phyloP scores from a whole-genome alignment of 2,797 vertebrate genomes.

The Manis javanica region DNA sequence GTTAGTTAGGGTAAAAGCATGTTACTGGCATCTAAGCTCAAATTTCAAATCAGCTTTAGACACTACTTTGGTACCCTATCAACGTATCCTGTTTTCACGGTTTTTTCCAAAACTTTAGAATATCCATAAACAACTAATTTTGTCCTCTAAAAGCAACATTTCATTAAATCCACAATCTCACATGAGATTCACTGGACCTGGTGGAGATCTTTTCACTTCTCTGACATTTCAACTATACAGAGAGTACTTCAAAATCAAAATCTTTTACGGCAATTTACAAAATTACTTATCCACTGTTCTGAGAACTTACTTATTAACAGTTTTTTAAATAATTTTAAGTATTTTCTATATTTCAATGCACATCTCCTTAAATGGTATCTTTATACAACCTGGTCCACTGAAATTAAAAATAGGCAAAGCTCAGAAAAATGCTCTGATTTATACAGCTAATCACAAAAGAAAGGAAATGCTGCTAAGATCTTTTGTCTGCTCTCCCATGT shows the following conservation, averaged over 20 bases:
- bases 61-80: neutral
- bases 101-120: neutral
- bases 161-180: neutral
- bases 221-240: neutral
- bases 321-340: neutral
- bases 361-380: neutral
- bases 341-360: neutral
- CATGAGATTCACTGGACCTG: neutral
- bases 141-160: conserved; percentile 20
- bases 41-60: conserved; percentile 24
- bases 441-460: conserved; percentile 39
- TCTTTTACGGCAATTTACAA: neutral
- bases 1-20: conserved; percentile 53
- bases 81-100: neutral
- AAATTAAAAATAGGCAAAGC: conserved; percentile 19
- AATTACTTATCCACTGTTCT: conserved; percentile 26
- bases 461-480: conserved; percentile 68
- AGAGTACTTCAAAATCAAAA: conserved; percentile 36
- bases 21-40: conserved; percentile 44
- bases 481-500: neutral
- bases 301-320: neutral
- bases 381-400: neutral
- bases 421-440: conserved; percentile 48
- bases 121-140: neutral
- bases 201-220: conserved; percentile 25